These are phyloP conservation scores for Cinclus mexicanus DNA, from an alignment of 2,113 vertebrate species.

Conservation along the genomic window DNA sequence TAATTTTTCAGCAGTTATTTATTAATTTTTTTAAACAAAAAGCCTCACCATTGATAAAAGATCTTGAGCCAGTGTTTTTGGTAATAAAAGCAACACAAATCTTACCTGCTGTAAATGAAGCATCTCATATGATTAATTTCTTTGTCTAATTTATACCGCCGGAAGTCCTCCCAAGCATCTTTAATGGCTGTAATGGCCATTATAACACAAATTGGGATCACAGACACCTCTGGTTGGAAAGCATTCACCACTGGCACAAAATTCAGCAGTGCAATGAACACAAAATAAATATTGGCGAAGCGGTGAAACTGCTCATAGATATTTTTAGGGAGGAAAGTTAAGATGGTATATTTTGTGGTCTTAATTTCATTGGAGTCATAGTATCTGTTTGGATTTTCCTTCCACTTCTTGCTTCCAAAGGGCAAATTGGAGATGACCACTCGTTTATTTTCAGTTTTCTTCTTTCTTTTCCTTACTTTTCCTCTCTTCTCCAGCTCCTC, in stretches of 20 bases:
- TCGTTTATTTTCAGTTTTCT: slow-evolving; percentile 76
- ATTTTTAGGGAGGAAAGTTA: slow-evolving; percentile 90
- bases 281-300: slow-evolving; percentile 91
- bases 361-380: slow-evolving; percentile 85
- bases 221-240: slow-evolving; percentile 85
- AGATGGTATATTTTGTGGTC: slow-evolving; percentile 88
- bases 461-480: slow-evolving; percentile 66
- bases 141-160: slow-evolving; percentile 85
- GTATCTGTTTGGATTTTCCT: slow-evolving; percentile 83
- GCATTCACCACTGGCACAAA: slow-evolving; percentile 89
- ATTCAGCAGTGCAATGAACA: slow-evolving; percentile 84
- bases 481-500: slow-evolving; percentile 66
- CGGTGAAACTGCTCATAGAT: slow-evolving; percentile 90
- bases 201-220: slow-evolving; percentile 87
- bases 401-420: slow-evolving; percentile 73
- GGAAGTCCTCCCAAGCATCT: slow-evolving; percentile 92
- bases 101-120: slow-evolving; percentile 88
- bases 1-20: neutral
- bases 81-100: neutral
- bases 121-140: slow-evolving; percentile 86
- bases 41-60: slow-evolving; percentile 64
- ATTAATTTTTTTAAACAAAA: neutral
- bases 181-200: slow-evolving; percentile 87
- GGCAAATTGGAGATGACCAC: slow-evolving; percentile 81
- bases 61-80: slow-evolving; percentile 36